Percentiles rank a stretch among this genome's conserved stretches.
phyloP scores from a whole-genome alignment of 2,888 invertebrate genomes.

The Acleris holmiana region DNA sequence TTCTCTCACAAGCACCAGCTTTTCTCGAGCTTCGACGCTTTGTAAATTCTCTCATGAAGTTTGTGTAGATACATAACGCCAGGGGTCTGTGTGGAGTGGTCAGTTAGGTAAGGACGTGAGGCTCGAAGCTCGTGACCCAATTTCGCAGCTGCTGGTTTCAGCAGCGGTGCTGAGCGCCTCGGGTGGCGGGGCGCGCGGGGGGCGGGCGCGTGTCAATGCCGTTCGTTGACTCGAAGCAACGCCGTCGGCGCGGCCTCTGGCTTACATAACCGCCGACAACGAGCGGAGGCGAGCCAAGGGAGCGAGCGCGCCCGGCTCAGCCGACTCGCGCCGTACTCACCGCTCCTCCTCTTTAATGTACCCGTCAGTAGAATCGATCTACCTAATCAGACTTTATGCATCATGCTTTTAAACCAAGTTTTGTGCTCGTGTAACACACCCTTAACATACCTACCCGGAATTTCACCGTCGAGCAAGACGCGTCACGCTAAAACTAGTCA shows the following conservation, averaged over 20 bases:
- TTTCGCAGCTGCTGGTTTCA: slow-evolving; percentile 84
- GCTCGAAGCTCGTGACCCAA: slow-evolving; percentile 81
- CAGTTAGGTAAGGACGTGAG: slow-evolving; percentile 66
- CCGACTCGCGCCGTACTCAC: not conserved
- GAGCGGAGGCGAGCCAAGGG: slow-evolving; percentile 49
- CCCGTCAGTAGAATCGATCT: too few species aligned
- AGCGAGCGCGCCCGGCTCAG: slow-evolving; percentile 9
- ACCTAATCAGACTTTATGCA: too few species aligned
- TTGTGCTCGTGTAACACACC: too few species aligned
- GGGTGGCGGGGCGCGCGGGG: slow-evolving; percentile 56
- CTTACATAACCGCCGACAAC: slow-evolving; percentile 84
- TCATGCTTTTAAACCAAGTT: too few species aligned
- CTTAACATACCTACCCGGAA: too few species aligned
- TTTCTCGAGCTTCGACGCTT: slow-evolving; percentile 43
- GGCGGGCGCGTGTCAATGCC: slow-evolving; percentile 82
- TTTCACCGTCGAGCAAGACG: too few species aligned
- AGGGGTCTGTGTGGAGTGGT: slow-evolving; percentile 64
- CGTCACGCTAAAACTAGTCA: too few species aligned
- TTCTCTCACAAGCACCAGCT: slow-evolving; percentile 60
- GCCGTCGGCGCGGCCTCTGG: slow-evolving; percentile 80
- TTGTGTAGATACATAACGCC: slow-evolving; percentile 47
- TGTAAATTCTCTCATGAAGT: slow-evolving; percentile 12
- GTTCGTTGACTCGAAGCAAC: slow-evolving; percentile 82
- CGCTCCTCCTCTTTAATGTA: too few species aligned
- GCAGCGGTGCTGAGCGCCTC: slow-evolving; percentile 69